phyloP scores from a whole-genome alignment of 2,888 invertebrate species.

The Temnothorax unifasciatus region DNA sequence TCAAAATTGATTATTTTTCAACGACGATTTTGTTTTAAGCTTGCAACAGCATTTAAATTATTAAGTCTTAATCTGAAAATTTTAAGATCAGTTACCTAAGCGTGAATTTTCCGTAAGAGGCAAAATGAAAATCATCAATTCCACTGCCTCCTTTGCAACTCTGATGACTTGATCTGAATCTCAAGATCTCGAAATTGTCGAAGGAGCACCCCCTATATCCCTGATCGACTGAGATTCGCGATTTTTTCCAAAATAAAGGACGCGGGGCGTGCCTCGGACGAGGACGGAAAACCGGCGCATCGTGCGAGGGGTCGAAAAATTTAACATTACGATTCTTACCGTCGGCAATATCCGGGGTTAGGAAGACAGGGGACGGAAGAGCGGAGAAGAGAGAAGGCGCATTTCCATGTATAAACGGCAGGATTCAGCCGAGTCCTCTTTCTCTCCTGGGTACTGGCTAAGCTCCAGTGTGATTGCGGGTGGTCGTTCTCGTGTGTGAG shows the following conservation, averaged over 20 bases:
- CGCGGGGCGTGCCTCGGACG: not conserved
- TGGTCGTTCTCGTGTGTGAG: not conserved
- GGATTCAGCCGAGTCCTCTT: slow-evolving; percentile 57
- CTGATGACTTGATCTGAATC: slow-evolving; percentile 18
- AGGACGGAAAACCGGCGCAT: not conserved
- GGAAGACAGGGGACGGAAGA: not conserved
- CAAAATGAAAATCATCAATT: slow-evolving; percentile 5
- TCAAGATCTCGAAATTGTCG: slow-evolving; percentile 22
- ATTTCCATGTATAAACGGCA: slow-evolving; percentile 72
- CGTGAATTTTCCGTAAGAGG: slow-evolving; percentile 1
- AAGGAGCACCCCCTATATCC: not conserved
- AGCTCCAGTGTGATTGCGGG: slow-evolving; percentile 62
- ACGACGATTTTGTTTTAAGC: not conserved
- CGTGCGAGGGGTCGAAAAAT: slow-evolving; percentile 46
- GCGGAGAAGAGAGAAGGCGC: not conserved
- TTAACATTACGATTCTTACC: slow-evolving; percentile 43
- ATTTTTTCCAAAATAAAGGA: slow-evolving; percentile 32
- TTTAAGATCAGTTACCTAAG: not conserved
- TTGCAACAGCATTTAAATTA: not conserved
- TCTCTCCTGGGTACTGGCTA: slow-evolving; percentile 67
- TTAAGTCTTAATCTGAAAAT: not conserved
- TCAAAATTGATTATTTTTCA: not conserved
- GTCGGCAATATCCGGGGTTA: slow-evolving; percentile 32
- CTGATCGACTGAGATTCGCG: not conserved
- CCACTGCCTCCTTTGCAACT: not conserved